Conservation (phyloP, 1,140 invertebrate genomes). For the Globodera rostochiensis region DNA sequence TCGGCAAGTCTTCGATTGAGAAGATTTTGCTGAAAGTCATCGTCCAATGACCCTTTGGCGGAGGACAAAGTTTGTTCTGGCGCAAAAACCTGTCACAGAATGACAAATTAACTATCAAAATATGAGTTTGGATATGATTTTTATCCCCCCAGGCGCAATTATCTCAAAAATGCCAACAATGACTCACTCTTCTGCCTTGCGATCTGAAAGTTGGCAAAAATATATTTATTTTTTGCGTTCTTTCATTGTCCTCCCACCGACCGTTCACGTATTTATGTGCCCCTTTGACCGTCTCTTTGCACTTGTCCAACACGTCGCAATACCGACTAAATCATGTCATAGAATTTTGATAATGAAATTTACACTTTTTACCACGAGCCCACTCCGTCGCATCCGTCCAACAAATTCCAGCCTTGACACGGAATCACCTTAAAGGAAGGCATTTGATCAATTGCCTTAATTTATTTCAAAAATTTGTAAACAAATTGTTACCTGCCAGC, state of each 20-base stretch:
- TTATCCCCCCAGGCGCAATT: no score
- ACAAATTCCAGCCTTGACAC: conserved; percentile 65
- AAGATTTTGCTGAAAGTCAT: conserved; percentile 66
- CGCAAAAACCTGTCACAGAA: conserved; percentile 34
- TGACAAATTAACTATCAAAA: no score
- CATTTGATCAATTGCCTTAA: not conserved
- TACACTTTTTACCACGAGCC: conserved; percentile 55
- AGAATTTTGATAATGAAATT: conserved; percentile 32
- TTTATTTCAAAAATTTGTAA: not conserved
- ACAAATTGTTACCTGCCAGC: conserved; percentile 50
- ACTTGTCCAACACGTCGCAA: conserved; percentile 65
- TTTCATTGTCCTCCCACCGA: not conserved
- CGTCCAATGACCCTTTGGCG: conserved; percentile 64
- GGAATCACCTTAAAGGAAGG: conserved; percentile 52
- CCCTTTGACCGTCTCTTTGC: conserved; percentile 64
- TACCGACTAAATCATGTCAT: conserved; percentile 50
- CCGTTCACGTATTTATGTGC: conserved; percentile 63
- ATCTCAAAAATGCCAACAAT: no score
- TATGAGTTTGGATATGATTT: no score
- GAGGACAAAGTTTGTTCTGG: conserved; percentile 61
- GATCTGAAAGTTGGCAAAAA: conserved; percentile 25
- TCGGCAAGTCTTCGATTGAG: conserved; percentile 63
- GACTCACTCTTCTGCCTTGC: conserved; percentile 48
- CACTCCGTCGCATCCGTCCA: conserved; percentile 65
- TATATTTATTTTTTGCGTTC: no score